These are phyloP conservation scores for Castor canadensis DNA, from an alignment of 2,113 vertebrate genomes.

Conservation along the genomic window DNA sequence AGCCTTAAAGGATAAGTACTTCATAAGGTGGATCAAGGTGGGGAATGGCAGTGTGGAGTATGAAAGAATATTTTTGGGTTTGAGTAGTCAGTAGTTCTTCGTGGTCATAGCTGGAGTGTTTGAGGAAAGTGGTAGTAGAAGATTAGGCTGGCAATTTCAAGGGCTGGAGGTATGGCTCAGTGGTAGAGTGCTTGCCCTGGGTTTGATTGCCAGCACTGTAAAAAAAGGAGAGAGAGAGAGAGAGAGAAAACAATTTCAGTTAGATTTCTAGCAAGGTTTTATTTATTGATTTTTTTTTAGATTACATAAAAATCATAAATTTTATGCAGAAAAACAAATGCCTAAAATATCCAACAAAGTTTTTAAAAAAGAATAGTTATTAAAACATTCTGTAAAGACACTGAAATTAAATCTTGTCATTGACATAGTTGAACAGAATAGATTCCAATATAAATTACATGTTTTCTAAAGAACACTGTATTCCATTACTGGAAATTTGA, in stretches of 20 bases:
- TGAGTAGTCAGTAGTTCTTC: not conserved
- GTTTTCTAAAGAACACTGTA: not conserved
- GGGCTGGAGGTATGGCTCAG: not conserved
- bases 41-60: not conserved
- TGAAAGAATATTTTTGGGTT: not conserved
- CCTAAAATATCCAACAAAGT: not conserved
- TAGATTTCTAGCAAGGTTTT: conserved; percentile 14
- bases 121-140: not conserved
- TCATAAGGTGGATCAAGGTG: not conserved
- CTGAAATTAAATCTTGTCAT: not conserved
- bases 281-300: not conserved
- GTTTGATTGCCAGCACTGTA: too few relatives aligned
- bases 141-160: not conserved
- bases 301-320: conserved; percentile 3
- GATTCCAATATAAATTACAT: too few relatives aligned
- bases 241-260: conserved; percentile 3
- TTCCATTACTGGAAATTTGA: not conserved
- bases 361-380: conserved; percentile 12
- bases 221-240: too few relatives aligned
- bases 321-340: conserved; percentile 14
- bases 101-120: not conserved
- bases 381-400: conserved; percentile 23
- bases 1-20: not conserved
- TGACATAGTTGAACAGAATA: not conserved
- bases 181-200: too few relatives aligned